Percentiles rank a stretch among this genome's conserved stretches.
phyloP scores from a whole-genome alignment of 2,113 vertebrate species.

The Lonchura striata region DNA sequence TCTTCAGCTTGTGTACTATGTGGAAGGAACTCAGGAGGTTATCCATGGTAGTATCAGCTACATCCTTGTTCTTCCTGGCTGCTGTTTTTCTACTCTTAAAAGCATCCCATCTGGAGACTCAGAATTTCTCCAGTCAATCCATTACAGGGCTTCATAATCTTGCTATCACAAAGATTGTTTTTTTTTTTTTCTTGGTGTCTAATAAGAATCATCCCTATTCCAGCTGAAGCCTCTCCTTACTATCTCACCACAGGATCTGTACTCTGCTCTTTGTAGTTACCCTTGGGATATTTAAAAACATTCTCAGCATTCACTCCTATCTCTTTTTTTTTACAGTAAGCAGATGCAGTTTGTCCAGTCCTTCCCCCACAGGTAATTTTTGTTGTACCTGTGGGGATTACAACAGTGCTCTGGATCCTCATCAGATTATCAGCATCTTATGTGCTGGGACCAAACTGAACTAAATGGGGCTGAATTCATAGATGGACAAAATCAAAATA shows the following conservation, averaged over 20 bases:
- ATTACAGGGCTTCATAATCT: neutral
- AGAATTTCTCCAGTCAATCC: neutral
- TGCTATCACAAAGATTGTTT: accelerated
- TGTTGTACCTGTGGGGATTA: neutral
- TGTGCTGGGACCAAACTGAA: neutral
- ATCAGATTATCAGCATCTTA: neutral
- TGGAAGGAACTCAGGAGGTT: neutral
- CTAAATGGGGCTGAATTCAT: neutral
- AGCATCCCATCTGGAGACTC: neutral
- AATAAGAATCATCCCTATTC: neutral
- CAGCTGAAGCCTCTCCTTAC: neutral
- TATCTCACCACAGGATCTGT: neutral
- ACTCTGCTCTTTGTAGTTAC: neutral
- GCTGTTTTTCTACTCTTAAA: neutral
- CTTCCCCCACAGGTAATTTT: neutral
- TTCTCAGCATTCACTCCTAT: neutral
- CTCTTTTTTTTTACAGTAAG: neutral
- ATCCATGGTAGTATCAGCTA: neutral
- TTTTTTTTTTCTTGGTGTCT: neutral
- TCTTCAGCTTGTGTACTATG: neutral
- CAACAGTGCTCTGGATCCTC: neutral
- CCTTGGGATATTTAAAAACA: neutral
- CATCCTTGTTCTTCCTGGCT: neutral
- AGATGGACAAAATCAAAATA: neutral
- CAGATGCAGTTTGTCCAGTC: neutral